These are phyloP conservation scores for Ylistrum balloti DNA, from an alignment of 1,140 invertebrate species.

Conservation along the genomic window DNA sequence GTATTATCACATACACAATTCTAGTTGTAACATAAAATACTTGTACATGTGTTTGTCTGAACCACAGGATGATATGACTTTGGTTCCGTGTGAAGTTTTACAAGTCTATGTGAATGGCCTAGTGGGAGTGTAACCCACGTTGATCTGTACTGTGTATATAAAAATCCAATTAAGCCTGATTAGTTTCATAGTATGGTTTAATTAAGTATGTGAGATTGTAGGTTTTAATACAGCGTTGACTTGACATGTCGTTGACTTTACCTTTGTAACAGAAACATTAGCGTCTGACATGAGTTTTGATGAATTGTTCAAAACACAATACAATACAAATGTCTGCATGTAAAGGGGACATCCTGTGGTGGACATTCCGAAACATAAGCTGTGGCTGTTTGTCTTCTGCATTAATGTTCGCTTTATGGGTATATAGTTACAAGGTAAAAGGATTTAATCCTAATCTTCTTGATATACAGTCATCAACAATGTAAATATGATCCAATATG, in stretches of 20 bases:
- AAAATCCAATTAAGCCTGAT: slow-evolving; percentile 39
- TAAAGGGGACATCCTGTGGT: slow-evolving; percentile 11
- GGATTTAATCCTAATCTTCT: neutral
- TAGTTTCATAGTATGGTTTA: slow-evolving; percentile 6
- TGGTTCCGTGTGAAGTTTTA: neutral
- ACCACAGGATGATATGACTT: neutral
- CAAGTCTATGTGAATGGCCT: neutral
- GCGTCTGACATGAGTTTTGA: slow-evolving; percentile 22
- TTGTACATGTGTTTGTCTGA: no score
- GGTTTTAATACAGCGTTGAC: neutral
- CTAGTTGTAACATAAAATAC: no score
- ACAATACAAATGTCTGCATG: neutral
- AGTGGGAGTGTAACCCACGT: slow-evolving; percentile 12
- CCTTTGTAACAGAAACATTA: slow-evolving; percentile 10
- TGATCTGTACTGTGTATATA: slow-evolving; percentile 11
- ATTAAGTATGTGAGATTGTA: neutral
- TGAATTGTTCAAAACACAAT: neutral
- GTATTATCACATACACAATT: no score
- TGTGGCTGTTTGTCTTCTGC: neutral
- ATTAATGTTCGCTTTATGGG: neutral
- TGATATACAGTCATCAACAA: neutral
- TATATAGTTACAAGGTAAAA: slow-evolving; percentile 11
- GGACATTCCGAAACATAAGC: neutral
- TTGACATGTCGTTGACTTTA: slow-evolving; percentile 19
- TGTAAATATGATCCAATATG: slow-evolving; percentile 28